Conservation (phyloP, 2,888 invertebrate genomes). For the Abrostola tripartita region DNA sequence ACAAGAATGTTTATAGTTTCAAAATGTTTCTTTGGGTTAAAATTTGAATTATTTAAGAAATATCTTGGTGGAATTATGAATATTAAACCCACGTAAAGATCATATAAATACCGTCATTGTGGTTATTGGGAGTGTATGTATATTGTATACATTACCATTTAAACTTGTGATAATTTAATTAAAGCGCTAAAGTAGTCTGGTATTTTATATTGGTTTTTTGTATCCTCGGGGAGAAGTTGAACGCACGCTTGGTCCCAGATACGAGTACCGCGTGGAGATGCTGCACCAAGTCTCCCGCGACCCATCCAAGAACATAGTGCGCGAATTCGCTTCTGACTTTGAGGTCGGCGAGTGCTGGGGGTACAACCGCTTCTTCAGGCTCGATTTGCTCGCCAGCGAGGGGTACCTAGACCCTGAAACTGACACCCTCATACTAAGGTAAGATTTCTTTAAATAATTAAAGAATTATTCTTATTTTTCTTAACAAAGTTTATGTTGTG, state of each 20-base stretch:
- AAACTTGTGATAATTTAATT: too few species aligned
- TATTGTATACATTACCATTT: too few species aligned
- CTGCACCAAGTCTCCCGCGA: slow-evolving; percentile 96
- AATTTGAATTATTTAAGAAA: too few species aligned
- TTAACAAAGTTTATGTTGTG: too few species aligned
- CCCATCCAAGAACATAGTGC: slow-evolving; percentile 95
- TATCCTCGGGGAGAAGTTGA: slow-evolving; percentile 40
- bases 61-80: too few species aligned
- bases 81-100: too few species aligned
- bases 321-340: slow-evolving; percentile 98
- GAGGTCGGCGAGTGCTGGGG: slow-evolving; percentile 99
- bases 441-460: slow-evolving; percentile 38
- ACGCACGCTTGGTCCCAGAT: slow-evolving; percentile 83
- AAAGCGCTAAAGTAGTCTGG: too few species aligned
- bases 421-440: slow-evolving; percentile 95
- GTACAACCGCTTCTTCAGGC: slow-evolving; percentile 96
- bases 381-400: slow-evolving; percentile 96
- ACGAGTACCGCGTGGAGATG: slow-evolving; percentile 98
- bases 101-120: too few species aligned
- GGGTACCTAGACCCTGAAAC: slow-evolving; percentile 95
- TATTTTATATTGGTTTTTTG: neutral
- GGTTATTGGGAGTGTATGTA: too few species aligned
- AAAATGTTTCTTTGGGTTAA: too few species aligned
- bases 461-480: neutral
- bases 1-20: too few species aligned